Percentiles rank a stretch among this genome's conserved stretches.
Conservation (phyloP, 2,797 vertebrate genomes). For the Alauda arvensis region DNA sequence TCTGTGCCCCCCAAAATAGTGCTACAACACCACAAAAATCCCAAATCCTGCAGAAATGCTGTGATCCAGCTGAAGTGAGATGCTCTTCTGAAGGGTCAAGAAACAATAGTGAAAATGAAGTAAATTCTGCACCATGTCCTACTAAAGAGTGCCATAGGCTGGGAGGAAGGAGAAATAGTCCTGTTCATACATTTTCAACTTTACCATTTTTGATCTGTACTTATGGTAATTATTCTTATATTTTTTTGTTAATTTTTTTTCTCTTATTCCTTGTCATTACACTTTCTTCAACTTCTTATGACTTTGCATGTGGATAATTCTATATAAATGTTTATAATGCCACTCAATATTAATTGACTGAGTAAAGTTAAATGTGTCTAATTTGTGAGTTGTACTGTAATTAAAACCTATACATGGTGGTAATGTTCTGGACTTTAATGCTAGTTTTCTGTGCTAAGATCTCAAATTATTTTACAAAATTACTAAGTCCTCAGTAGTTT, state of each 20-base stretch:
- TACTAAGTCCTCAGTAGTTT: not conserved
- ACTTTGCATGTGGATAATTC: not conserved
- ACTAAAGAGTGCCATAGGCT: rapidly evolving
- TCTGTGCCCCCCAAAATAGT: not conserved
- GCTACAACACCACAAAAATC: not conserved
- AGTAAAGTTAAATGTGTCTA: not conserved
- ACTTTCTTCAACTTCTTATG: not conserved
- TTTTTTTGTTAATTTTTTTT: not conserved
- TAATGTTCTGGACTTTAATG: constrained; percentile 2
- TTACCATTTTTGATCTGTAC: not conserved
- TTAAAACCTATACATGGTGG: not conserved
- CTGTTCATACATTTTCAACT: not conserved
- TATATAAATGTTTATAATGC: not conserved
- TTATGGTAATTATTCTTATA: not conserved
- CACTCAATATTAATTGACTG: not conserved
- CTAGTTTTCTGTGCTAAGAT: constrained; percentile 15
- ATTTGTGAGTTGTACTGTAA: not conserved
- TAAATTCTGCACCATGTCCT: not conserved
- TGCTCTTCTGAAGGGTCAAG: not conserved
- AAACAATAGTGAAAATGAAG: not conserved
- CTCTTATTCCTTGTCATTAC: not conserved
- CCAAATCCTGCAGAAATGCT: not conserved
- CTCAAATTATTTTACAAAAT: constrained; percentile 29
- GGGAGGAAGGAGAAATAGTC: not conserved
- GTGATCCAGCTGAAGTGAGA: not conserved